Evolutionary conservation across 2,888 invertebrate genomes (phyloP).

Genomic region (Odontothrips loti): DNA sequence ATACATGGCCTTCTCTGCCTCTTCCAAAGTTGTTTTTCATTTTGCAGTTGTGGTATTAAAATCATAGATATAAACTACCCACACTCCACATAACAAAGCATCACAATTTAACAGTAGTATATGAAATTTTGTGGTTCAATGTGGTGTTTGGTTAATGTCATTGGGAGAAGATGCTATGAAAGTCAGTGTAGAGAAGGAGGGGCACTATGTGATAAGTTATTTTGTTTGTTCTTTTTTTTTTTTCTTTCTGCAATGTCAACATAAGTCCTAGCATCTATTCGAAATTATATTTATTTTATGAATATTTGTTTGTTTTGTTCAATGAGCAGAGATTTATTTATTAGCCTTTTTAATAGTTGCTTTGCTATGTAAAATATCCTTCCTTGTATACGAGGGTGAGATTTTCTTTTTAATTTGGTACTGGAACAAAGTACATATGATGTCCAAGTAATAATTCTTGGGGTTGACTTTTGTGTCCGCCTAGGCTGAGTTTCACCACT

Average conservation of each 20-base stretch:
- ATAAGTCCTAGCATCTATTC: not conserved
- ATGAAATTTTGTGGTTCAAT: not conserved
- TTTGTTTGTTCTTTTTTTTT: too few species aligned
- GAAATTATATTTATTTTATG: slow-evolving; percentile 16
- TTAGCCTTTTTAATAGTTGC: not conserved
- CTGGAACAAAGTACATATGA: not conserved
- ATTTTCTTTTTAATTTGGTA: not conserved
- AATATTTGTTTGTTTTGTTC: slow-evolving; percentile 20
- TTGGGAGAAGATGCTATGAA: not conserved
- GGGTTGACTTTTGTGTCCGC: too few species aligned
- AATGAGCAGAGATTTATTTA: slow-evolving; percentile 4
- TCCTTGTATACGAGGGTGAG: not conserved
- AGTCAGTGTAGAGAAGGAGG: not conserved
- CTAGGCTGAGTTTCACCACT: too few species aligned
- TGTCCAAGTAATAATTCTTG: not conserved
- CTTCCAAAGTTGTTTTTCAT: not conserved
- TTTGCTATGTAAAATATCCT: not conserved
- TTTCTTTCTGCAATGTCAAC: not conserved
- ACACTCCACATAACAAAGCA: not conserved
- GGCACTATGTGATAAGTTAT: slow-evolving; percentile 1
- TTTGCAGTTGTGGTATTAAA: not conserved
- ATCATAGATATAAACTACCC: not conserved
- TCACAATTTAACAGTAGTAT: not conserved
- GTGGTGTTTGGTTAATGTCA: not conserved
- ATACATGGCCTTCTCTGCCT: not conserved